A percentile compares a stretch with the other conserved stretches of the same genome.
These are phyloP conservation scores for Eumerus sabulonum DNA, from an alignment of 2,888 invertebrate genomes.

Conservation along the genomic window DNA sequence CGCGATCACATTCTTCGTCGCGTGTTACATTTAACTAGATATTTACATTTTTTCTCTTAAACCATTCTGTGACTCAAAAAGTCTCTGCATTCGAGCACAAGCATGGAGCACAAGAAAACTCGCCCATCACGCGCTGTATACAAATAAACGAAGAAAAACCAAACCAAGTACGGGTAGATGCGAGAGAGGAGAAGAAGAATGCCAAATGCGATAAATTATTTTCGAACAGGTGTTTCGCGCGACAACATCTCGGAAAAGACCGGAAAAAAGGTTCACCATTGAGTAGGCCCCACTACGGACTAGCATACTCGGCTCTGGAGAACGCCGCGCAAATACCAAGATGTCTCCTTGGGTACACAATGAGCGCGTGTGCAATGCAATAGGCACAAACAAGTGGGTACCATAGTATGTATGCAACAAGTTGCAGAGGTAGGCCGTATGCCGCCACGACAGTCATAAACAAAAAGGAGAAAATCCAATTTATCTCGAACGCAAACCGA, in stretches of 20 bases:
- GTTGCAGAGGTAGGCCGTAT: constrained; percentile 61
- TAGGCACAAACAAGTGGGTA: neutral
- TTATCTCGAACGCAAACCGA: too few relatives aligned
- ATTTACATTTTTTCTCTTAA: constrained; percentile 20
- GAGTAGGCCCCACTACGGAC: constrained; percentile 28
- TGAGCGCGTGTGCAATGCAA: constrained; percentile 29
- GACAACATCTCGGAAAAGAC: constrained; percentile 64
- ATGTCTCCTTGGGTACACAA: constrained; percentile 34
- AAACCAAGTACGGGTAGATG: constrained; percentile 3
- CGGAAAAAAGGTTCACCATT: constrained; percentile 51
- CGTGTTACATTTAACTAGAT: constrained; percentile 61
- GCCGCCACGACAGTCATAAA: constrained; percentile 51
- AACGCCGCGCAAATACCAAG: constrained; percentile 37
- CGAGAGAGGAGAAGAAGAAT: constrained; percentile 15
- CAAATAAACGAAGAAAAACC: constrained; percentile 28
- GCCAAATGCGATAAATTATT: constrained; percentile 65
- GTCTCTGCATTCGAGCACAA: constrained; percentile 5
- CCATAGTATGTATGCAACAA: constrained; percentile 41
- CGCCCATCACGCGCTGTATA: constrained; percentile 25
- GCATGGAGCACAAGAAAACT: constrained; percentile 27
- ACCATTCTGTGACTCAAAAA: constrained; percentile 48
- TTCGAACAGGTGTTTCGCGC: constrained; percentile 67
- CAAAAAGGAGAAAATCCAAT: constrained; percentile 10
- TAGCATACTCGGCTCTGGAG: constrained; percentile 4
- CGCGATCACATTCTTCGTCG: constrained; percentile 50